phyloP scores from a whole-genome alignment of 1,140 invertebrate genomes.

The Listronotus oregonensis region DNA sequence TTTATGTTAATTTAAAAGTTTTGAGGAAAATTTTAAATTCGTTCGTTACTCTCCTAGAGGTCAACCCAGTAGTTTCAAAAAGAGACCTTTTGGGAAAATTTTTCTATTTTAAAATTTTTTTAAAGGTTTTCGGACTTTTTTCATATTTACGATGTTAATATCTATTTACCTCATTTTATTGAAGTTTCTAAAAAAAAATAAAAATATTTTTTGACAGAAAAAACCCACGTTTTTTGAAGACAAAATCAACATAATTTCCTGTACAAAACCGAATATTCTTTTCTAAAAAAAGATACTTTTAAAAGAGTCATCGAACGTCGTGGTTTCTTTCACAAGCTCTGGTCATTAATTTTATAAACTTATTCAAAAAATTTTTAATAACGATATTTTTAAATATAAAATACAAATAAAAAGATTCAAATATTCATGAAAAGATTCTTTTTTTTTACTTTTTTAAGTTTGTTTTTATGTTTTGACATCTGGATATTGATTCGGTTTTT shows the following conservation, averaged over 20 bases:
- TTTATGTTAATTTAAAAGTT: constrained; percentile 9
- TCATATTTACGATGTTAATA: not conserved
- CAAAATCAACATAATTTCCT: constrained; percentile 7
- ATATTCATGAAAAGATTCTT: too few species aligned
- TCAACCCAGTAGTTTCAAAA: constrained; percentile 42
- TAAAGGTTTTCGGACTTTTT: constrained; percentile 12
- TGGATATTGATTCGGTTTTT: too few species aligned
- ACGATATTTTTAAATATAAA: not conserved
- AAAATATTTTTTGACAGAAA: not conserved
- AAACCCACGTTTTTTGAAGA: not conserved
- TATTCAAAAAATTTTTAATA: not conserved
- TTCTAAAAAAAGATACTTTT: constrained; percentile 18
- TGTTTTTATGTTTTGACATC: too few species aligned
- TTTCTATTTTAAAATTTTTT: constrained; percentile 34
- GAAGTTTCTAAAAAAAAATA: not conserved
- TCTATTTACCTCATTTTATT: constrained; percentile 3
- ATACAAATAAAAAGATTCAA: too few species aligned
- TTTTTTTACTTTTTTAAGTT: too few species aligned
- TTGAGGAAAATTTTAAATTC: constrained; percentile 6
- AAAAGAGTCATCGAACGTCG: constrained; percentile 33
- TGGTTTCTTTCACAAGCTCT: constrained; percentile 22
- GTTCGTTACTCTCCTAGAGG: constrained; percentile 40
- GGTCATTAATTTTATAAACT: constrained; percentile 30
- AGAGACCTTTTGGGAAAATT: constrained; percentile 47
- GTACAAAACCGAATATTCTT: constrained; percentile 26